These are phyloP conservation scores for Diplodus puntazzo DNA, from an alignment of 2,797 vertebrate genomes.

Conservation along the genomic window DNA sequence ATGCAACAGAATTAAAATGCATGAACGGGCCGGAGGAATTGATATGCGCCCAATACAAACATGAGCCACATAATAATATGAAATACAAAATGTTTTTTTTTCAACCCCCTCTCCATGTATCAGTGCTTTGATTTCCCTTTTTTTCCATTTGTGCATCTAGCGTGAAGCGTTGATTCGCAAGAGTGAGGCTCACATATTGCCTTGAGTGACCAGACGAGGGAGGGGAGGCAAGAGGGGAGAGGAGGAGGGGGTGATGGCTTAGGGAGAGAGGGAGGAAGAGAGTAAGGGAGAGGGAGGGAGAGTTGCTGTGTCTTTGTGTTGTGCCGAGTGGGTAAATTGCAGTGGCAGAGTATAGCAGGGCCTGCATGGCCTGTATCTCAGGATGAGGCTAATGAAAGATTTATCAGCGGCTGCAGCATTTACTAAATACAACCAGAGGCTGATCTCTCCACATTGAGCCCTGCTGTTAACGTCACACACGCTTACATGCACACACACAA, in stretches of 20 bases:
- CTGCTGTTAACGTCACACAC: slow-evolving; percentile 84
- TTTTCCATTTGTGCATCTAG: slow-evolving; percentile 84
- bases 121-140: slow-evolving; percentile 84
- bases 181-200: slow-evolving; percentile 87
- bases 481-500: slow-evolving; percentile 69
- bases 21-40: slow-evolving; percentile 84
- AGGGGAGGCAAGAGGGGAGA: slow-evolving; percentile 50
- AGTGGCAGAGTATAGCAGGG: slow-evolving; percentile 83
- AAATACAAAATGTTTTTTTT: slow-evolving; percentile 83
- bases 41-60: slow-evolving; percentile 85
- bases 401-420: slow-evolving; percentile 90
- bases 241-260: slow-evolving; percentile 60
- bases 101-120: slow-evolving; percentile 77
- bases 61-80: slow-evolving; percentile 83
- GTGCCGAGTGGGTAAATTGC: slow-evolving; percentile 86
- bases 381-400: slow-evolving; percentile 91
- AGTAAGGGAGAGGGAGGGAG: slow-evolving; percentile 62
- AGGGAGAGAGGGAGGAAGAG: slow-evolving; percentile 66
- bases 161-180: slow-evolving; percentile 86
- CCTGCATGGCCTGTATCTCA: slow-evolving; percentile 85
- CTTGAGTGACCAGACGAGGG: slow-evolving; percentile 87
- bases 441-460: slow-evolving; percentile 85
- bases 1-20: slow-evolving; percentile 88
- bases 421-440: slow-evolving; percentile 90
- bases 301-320: slow-evolving; percentile 86